A percentile compares a stretch with the other conserved stretches of the same genome.
Evolutionary conservation across 2,113 vertebrate species (phyloP).

Genomic region (Todiramphus saurophagus): DNA sequence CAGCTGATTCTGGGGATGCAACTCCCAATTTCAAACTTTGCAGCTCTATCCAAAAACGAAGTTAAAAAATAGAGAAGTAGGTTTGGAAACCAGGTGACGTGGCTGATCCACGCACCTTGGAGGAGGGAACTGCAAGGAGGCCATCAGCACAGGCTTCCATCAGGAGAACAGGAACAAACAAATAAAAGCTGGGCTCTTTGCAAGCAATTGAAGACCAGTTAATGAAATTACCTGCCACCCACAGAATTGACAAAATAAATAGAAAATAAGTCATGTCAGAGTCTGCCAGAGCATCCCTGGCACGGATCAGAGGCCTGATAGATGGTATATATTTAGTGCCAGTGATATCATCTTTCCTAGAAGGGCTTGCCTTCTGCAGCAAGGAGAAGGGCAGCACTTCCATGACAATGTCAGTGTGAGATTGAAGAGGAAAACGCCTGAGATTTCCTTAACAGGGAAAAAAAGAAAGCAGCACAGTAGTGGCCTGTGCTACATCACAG

Average conservation of each 20-base stretch:
- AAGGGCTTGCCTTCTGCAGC: slow-evolving; percentile 7
- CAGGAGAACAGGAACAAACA: not conserved
- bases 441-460: slow-evolving; percentile 25
- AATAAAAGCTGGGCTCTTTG: not conserved
- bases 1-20: rapidly evolving
- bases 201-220: not conserved
- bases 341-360: slow-evolving; percentile 63
- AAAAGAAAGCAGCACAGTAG: not conserved
- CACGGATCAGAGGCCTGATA: slow-evolving; percentile 25
- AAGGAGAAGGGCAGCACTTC: slow-evolving; percentile 41
- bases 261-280: slow-evolving; percentile 29
- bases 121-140: not conserved
- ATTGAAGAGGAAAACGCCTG: not conserved
- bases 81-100: not conserved
- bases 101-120: not conserved
- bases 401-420: not conserved
- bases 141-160: not conserved
- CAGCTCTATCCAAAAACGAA: not conserved
- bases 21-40: not conserved
- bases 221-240: slow-evolving; percentile 44
- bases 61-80: not conserved
- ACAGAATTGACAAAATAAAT: slow-evolving; percentile 27
- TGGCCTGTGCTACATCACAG: not conserved
- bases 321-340: slow-evolving; percentile 60
- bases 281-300: slow-evolving; percentile 56